Percentiles rank a stretch among this genome's conserved stretches.
phyloP scores from a whole-genome alignment of 2,113 vertebrate species.

The Peromyscus californicus region DNA sequence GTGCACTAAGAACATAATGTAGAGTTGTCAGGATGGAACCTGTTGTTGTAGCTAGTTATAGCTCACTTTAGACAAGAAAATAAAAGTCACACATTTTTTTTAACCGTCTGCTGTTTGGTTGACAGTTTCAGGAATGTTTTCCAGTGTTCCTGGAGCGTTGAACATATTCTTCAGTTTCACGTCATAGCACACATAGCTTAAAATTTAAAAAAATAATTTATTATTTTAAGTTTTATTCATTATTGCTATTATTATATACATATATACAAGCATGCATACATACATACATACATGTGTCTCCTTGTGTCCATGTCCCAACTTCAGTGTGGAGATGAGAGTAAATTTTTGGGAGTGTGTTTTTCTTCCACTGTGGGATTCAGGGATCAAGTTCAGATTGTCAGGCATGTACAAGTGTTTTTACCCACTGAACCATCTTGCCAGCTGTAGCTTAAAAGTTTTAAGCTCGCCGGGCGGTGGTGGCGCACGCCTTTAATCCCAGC shows the following conservation, averaged over 20 bases:
- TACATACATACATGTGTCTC: neutral
- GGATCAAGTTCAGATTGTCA: neutral
- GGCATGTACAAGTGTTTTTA: neutral
- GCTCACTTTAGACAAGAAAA: neutral
- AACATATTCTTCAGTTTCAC: neutral
- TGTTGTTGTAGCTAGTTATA: neutral
- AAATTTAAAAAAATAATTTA: neutral
- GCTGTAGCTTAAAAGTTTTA: neutral
- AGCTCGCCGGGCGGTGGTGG: no score
- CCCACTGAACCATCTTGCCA: neutral
- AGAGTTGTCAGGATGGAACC: neutral
- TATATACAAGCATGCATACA: no score
- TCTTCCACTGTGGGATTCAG: neutral
- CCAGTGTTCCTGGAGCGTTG: neutral
- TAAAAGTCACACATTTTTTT: slow-evolving; percentile 22
- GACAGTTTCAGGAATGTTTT: neutral
- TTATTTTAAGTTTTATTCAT: neutral
- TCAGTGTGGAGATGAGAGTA: neutral
- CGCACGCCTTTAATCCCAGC: no score
- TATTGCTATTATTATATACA: neutral
- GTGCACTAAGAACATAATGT: neutral
- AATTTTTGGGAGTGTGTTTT: neutral
- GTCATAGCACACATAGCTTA: neutral
- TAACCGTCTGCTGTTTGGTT: neutral
- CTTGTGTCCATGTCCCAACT: neutral